phyloP scores from a whole-genome alignment of 2,797 vertebrate genomes.

The Poeciliopsis paucimaculata region DNA sequence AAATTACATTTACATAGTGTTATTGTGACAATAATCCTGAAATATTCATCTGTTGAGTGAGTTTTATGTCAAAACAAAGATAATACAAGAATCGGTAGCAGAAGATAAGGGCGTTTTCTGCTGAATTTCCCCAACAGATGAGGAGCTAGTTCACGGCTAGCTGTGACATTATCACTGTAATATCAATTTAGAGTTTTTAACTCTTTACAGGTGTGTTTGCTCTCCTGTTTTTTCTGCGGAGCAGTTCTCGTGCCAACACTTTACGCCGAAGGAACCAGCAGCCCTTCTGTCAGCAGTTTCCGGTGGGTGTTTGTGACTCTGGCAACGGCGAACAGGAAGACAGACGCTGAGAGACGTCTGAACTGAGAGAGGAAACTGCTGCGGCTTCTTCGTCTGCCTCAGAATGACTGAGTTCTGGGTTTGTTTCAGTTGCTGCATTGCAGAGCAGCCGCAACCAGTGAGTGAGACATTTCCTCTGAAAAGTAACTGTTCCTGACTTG shows the following conservation, averaged over 20 bases:
- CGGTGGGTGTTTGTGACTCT: constrained; percentile 62
- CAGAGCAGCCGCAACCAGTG: constrained; percentile 90
- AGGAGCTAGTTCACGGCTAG: not conserved
- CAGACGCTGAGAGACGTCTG: constrained; percentile 61
- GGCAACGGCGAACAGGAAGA: constrained; percentile 74
- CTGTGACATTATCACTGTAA: not conserved
- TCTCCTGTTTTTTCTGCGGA: constrained; percentile 21
- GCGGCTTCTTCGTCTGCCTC: constrained; percentile 68
- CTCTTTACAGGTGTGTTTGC: constrained; percentile 40
- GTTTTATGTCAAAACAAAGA: not conserved
- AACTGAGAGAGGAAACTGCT: constrained; percentile 72
- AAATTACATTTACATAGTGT: not conserved
- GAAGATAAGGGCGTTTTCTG: not conserved
- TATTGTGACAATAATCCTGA: not conserved
- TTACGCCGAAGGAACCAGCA: constrained; percentile 43
- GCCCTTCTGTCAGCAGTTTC: constrained; percentile 67
- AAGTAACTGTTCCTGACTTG: constrained; percentile 13
- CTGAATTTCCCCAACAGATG: not conserved
- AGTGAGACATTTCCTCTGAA: constrained; percentile 60
- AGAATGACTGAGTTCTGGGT: constrained; percentile 93
- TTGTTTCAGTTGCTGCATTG: constrained; percentile 93
- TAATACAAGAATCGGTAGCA: not conserved
- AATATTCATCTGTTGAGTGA: not conserved
- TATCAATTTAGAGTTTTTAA: not conserved
- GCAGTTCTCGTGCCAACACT: constrained; percentile 40